Conservation (phyloP, 2,797 vertebrate genomes). For the Salmo trutta region DNA sequence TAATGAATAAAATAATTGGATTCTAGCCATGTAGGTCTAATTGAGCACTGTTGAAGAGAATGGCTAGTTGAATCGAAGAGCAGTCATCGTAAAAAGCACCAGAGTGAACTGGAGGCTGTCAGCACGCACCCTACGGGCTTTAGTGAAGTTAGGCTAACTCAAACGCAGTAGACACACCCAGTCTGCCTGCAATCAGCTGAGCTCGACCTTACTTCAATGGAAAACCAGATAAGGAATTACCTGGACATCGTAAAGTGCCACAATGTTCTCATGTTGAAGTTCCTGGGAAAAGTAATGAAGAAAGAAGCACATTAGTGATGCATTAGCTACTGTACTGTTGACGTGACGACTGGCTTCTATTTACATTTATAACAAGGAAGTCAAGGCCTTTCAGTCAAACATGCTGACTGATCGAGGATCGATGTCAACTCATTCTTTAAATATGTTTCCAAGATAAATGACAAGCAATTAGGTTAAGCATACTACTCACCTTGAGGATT, state of each 20-base stretch:
- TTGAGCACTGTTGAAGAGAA: too few relatives aligned
- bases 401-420: neutral
- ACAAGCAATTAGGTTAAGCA: constrained; percentile 15
- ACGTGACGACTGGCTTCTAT: neutral
- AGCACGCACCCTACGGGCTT: neutral
- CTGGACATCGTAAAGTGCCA: constrained; percentile 97
- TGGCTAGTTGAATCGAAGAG: neutral
- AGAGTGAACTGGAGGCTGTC: constrained; percentile 4
- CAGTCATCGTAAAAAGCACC: neutral
- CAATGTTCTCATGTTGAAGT: constrained; percentile 98
- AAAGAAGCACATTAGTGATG: constrained; percentile 7
- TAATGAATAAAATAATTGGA: too few relatives aligned
- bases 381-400: neutral
- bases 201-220: neutral
- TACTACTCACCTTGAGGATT: constrained; percentile 82
- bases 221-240: constrained; percentile 67
- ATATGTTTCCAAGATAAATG: constrained; percentile 15
- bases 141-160: neutral
- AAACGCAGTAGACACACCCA: neutral
- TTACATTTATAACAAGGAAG: constrained; percentile 10
- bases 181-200: neutral
- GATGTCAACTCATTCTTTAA: constrained; percentile 19
- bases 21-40: too few relatives aligned
- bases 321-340: constrained; percentile 8
- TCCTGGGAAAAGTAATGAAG: constrained; percentile 79